A percentile compares a stretch with the other conserved stretches of the same genome.
Evolutionary conservation across 1,140 invertebrate genomes (phyloP).

Genomic region (Neodiprion virginianus): DNA sequence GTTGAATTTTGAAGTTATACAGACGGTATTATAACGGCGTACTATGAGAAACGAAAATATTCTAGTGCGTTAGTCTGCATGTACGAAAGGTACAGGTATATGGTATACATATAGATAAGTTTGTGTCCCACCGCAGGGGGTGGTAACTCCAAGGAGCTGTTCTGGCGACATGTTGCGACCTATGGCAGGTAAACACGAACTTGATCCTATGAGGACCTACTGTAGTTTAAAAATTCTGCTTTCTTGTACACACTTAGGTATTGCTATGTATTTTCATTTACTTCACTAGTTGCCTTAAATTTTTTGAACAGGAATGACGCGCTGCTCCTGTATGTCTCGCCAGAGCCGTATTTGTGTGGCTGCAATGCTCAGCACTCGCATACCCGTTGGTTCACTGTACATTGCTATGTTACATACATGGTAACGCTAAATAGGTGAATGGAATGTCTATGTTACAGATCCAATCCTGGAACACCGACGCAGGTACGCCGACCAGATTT

Average conservation of each 20-base stretch:
- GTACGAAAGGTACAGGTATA: slow-evolving; percentile 50
- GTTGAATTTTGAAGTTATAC: too few species aligned
- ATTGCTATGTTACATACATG: slow-evolving; percentile 40
- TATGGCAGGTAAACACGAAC: slow-evolving; percentile 64
- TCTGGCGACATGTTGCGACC: slow-evolving; percentile 60
- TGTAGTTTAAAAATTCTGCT: slow-evolving; percentile 57
- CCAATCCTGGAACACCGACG: slow-evolving; percentile 88
- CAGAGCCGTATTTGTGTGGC: slow-evolving; percentile 58
- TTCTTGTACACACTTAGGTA: slow-evolving; percentile 42
- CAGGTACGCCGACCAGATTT: slow-evolving; percentile 85
- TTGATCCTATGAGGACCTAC: slow-evolving; percentile 57
- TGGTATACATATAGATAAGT: slow-evolving; percentile 64
- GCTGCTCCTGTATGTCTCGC: slow-evolving; percentile 51
- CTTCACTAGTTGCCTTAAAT: slow-evolving; percentile 48
- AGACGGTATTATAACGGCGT: too few species aligned
- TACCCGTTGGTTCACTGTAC: slow-evolving; percentile 45
- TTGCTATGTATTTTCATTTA: slow-evolving; percentile 29
- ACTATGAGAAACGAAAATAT: not conserved
- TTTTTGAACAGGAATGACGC: slow-evolving; percentile 49
- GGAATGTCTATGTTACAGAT: slow-evolving; percentile 65
- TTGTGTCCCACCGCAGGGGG: slow-evolving; percentile 64
- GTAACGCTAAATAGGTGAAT: slow-evolving; percentile 6
- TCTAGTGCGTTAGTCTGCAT: slow-evolving; percentile 19
- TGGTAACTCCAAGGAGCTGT: slow-evolving; percentile 64
- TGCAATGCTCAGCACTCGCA: slow-evolving; percentile 57